Conservation (phyloP, 1,140 invertebrate species). For the Pomacea maculata region DNA sequence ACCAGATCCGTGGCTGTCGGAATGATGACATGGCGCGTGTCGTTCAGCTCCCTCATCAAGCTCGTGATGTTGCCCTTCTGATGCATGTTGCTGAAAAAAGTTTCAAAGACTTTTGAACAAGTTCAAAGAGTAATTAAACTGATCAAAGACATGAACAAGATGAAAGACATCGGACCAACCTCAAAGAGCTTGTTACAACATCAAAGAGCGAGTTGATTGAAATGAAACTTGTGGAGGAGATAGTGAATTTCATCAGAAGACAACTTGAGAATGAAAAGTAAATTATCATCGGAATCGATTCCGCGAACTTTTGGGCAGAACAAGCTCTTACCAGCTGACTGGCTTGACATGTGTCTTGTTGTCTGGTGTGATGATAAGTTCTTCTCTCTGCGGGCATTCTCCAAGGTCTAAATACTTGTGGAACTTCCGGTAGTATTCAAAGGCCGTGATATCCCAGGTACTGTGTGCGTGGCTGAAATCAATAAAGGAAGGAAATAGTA, state of each 20-base stretch:
- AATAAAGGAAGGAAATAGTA: not conserved
- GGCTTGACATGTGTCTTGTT: slow-evolving; percentile 9
- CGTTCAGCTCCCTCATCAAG: slow-evolving; percentile 30
- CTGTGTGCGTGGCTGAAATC: slow-evolving; percentile 22
- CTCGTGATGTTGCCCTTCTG: slow-evolving; percentile 27
- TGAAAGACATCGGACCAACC: slow-evolving; percentile 1
- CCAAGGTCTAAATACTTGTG: slow-evolving; percentile 33
- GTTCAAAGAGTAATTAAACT: not conserved
- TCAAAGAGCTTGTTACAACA: not conserved
- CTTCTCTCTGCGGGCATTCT: slow-evolving; percentile 38
- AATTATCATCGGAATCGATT: too few species aligned
- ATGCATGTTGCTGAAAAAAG: slow-evolving; percentile 27
- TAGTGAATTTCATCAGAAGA: too few species aligned
- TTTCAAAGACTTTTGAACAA: not conserved
- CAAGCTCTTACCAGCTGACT: slow-evolving; percentile 12
- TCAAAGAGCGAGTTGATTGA: slow-evolving; percentile 3
- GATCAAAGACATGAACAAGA: not conserved
- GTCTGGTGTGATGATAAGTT: slow-evolving; percentile 4
- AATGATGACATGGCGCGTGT: slow-evolving; percentile 38
- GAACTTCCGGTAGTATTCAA: slow-evolving; percentile 43
- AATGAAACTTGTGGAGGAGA: too few species aligned
- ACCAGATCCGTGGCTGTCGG: slow-evolving; percentile 37
- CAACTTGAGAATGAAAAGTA: too few species aligned
- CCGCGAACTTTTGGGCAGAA: too few species aligned
- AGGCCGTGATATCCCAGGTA: slow-evolving; percentile 40